Conservation (phyloP, 1,140 invertebrate species). For the Drosophila sulfurigaster region DNA sequence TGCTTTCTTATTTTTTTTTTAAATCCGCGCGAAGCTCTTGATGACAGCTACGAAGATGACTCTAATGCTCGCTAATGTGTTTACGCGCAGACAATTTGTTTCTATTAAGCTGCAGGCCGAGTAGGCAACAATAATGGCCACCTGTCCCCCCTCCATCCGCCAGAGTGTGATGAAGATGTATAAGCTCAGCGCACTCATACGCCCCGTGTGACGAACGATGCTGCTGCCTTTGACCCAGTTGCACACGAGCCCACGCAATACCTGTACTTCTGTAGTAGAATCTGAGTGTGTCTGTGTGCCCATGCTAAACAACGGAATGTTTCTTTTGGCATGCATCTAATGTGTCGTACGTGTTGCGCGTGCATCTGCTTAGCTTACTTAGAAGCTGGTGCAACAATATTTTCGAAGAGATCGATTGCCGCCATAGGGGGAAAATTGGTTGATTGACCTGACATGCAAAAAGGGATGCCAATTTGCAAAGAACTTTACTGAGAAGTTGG, state of each 20-base stretch:
- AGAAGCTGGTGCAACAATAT: constrained; percentile 5
- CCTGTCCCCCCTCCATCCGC: constrained; percentile 10
- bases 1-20: constrained; percentile 8
- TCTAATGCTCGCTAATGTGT: constrained; percentile 65
- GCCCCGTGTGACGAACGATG: constrained; percentile 36
- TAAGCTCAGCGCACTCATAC: constrained; percentile 47
- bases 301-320: constrained; percentile 10
- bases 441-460: not conserved
- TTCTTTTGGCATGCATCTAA: constrained; percentile 32
- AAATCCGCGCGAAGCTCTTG: constrained; percentile 23
- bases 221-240: constrained; percentile 38
- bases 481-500: not conserved
- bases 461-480: not conserved
- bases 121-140: constrained; percentile 19
- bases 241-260: constrained; percentile 13
- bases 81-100: constrained; percentile 72
- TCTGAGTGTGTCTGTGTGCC: constrained; percentile 1
- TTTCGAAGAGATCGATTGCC: constrained; percentile 11
- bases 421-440: not conserved
- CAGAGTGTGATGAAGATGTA: constrained; percentile 30
- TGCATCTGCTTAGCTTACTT: constrained; percentile 70
- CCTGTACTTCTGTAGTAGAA: not conserved
- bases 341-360: constrained; percentile 57
- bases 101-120: constrained; percentile 56
- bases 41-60: constrained; percentile 16